These are phyloP conservation scores for Anastatus disparis DNA, from an alignment of 1,140 invertebrate species.

Conservation along the genomic window DNA sequence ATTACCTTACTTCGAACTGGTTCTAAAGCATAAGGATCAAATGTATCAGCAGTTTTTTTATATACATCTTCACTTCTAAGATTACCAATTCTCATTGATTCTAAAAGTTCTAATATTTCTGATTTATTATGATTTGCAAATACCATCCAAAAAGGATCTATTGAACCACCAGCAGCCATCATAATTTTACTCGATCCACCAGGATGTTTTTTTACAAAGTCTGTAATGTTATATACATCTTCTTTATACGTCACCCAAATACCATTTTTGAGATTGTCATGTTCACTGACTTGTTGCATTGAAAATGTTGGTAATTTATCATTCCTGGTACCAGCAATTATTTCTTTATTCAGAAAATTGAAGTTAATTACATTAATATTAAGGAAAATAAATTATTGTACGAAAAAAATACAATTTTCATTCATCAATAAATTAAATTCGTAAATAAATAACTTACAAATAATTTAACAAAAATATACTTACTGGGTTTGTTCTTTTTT, in stretches of 20 bases:
- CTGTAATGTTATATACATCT: slow-evolving; percentile 97
- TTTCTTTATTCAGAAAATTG: not conserved
- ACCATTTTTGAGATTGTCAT: slow-evolving; percentile 73
- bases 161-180: slow-evolving; percentile 87
- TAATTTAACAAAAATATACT: not conserved
- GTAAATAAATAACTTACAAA: not conserved
- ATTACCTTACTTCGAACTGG: slow-evolving; percentile 78
- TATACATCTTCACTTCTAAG: slow-evolving; percentile 71
- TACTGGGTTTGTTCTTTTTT: slow-evolving; percentile 27
- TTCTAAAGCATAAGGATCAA: slow-evolving; percentile 88
- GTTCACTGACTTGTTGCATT: slow-evolving; percentile 79
- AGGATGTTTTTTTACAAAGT: slow-evolving; percentile 91
- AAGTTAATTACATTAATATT: not conserved
- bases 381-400: not conserved
- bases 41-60: slow-evolving; percentile 65
- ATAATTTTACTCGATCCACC: slow-evolving; percentile 89
- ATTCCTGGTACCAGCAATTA: slow-evolving; percentile 48
- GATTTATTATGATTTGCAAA: slow-evolving; percentile 92
- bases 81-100: slow-evolving; percentile 90
- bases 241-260: slow-evolving; percentile 91
- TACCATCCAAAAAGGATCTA: slow-evolving; percentile 96
- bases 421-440: no score
- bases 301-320: slow-evolving; percentile 73
- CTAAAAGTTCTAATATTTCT: slow-evolving; percentile 82
- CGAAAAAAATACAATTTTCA: not conserved